phyloP scores from a whole-genome alignment of 2,888 invertebrate genomes.

The Epinotia ramella region DNA sequence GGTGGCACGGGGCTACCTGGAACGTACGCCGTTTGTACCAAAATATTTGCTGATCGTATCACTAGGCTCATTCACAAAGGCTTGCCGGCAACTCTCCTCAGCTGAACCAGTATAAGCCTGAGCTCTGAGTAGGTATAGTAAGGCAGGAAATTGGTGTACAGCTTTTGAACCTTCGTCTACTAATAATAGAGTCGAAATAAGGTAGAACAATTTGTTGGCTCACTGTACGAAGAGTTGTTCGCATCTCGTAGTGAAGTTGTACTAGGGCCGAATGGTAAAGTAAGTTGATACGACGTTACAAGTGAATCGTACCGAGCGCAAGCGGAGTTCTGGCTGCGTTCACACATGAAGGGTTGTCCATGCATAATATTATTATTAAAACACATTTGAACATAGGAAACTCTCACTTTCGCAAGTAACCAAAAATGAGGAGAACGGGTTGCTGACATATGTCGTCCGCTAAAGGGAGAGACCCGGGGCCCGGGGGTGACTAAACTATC shows the following conservation, averaged over 20 bases:
- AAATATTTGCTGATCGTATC: slow-evolving; percentile 38
- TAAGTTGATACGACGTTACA: neutral
- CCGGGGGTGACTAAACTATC: too few species aligned
- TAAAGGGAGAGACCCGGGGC: too few species aligned
- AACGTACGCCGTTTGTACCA: slow-evolving; percentile 54
- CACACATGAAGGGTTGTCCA: neutral
- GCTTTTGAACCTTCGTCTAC: too few species aligned
- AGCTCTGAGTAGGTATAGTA: neutral
- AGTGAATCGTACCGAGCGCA: neutral
- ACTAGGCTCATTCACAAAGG: slow-evolving; percentile 6
- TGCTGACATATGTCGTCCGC: too few species aligned
- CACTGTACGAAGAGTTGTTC: too few species aligned
- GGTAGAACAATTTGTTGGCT: too few species aligned
- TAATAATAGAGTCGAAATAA: too few species aligned
- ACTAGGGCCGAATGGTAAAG: neutral
- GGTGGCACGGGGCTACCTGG: slow-evolving; percentile 69
- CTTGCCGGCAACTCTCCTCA: neutral
- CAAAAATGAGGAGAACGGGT: too few species aligned
- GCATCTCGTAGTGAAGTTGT: neutral
- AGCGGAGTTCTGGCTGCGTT: neutral
- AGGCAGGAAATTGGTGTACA: too few species aligned
- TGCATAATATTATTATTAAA: neutral
- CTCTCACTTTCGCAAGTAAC: too few species aligned
- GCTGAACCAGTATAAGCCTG: slow-evolving; percentile 1
- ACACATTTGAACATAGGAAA: too few species aligned